Evolutionary conservation across 2,888 invertebrate species (phyloP), one percentile per base, ranked within the genome.

Genomic region (Toxonevra muliebris): DNA sequence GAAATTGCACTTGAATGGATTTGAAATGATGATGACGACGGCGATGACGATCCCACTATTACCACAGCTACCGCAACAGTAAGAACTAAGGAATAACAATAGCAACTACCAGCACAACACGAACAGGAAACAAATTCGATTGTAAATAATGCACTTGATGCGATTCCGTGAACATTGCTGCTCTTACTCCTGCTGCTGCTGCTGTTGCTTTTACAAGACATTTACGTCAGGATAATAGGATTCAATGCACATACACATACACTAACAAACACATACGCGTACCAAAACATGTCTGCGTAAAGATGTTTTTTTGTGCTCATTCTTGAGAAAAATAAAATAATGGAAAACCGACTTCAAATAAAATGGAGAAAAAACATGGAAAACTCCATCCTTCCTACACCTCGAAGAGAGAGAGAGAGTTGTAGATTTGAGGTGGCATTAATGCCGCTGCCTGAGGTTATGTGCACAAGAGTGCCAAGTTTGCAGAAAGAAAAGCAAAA

Each of bases 71-170:
- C 42, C 15, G 52, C 43, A 55, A 19, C 53, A 42, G 30, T 45
- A 52, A 40, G 10, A 17, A 40, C 8, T 12, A 58, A 17, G 19
- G 41, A 61, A 43, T n/a, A 54, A 13, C 30, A 30, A 30, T 30
- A 30, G 7, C 30, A 30, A 30, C 30, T 30, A 30, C 30, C 7
- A 30, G 30, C 7, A 30, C 30, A 30, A 7, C 30, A 7, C 15
- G 19, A n/a, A 8, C 9, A 61, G 58, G 20, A 11, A 59, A 59
- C 20, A 55, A 57, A 11, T 80, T 81, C 79, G 80, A 81, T 81
- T 79, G 79, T 77, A 76, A 74, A 77, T 79, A 80, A 79, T 79
- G 80, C 81, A 79, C 74, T 79, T 76, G 73, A 73, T 72, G 73
- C 70, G 64, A 61, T 60, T 63, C 58, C 69, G 59, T 55, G 64